phyloP scores from a whole-genome alignment of 2,888 invertebrate genomes.

The Sussaba pulchella region DNA sequence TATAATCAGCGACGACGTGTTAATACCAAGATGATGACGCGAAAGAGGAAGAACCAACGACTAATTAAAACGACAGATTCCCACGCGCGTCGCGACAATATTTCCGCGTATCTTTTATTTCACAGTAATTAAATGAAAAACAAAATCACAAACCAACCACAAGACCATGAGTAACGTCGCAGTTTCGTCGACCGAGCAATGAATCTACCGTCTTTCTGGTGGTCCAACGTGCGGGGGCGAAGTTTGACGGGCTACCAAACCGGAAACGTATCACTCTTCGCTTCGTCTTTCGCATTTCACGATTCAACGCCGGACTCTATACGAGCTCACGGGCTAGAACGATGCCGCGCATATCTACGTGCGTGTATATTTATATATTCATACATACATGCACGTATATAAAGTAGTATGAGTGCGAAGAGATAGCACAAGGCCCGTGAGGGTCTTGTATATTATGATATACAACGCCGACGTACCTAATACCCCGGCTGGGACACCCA shows the following conservation, averaged over 20 bases:
- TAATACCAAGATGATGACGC: background rate
- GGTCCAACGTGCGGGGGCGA: constrained; percentile 21
- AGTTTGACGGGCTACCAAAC: constrained; percentile 67
- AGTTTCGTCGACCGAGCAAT: background rate
- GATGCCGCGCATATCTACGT: constrained; percentile 11
- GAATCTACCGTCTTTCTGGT: background rate
- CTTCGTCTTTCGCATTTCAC: constrained; percentile 14
- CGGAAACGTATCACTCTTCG: constrained; percentile 70
- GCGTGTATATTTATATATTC: background rate
- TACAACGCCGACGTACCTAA: constrained; percentile 61
- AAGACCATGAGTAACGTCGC: background rate
- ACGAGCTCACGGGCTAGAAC: background rate
- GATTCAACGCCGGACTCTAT: constrained; percentile 24
- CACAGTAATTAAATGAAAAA: constrained; percentile 2
- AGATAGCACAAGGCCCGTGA: constrained; percentile 29
- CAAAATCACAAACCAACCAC: background rate
- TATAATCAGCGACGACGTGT: background rate
- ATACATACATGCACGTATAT: background rate
- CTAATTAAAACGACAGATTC: constrained; percentile 38
- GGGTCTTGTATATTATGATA: constrained; percentile 59
- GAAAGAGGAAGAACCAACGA: constrained; percentile 1
- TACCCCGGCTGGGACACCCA: constrained; percentile 61
- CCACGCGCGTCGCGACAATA: constrained; percentile 36
- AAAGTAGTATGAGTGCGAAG: background rate
- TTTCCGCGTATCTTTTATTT: background rate